A percentile compares a stretch with the other conserved stretches of the same genome.
phyloP scores from a whole-genome alignment of 2,888 invertebrate species.

The Raillietiella orientalis region DNA sequence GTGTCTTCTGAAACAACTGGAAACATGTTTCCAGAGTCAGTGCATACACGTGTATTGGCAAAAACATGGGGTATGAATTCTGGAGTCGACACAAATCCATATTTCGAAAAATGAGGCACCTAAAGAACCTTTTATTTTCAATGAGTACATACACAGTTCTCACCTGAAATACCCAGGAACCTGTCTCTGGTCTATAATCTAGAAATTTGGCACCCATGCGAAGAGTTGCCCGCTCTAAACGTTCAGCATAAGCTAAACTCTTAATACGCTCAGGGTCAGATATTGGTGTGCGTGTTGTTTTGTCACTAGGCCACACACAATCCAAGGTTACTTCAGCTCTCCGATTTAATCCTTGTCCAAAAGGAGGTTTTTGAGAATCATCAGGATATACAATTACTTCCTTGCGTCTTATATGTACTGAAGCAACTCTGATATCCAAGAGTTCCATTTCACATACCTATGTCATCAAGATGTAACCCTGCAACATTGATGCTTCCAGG shows the following conservation, averaged over 20 bases:
- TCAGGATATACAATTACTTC: constrained; percentile 79
- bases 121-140: constrained; percentile 10
- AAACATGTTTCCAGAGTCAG: too few species aligned
- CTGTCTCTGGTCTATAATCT: constrained; percentile 77
- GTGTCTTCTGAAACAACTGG: too few species aligned
- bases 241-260: constrained; percentile 52
- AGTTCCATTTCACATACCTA: too few species aligned
- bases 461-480: constrained; percentile 50
- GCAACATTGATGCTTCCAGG: constrained; percentile 51
- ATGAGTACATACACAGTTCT: constrained; percentile 6
- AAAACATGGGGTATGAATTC: too few species aligned
- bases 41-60: too few species aligned
- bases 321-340: constrained; percentile 63
- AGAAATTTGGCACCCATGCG: constrained; percentile 68
- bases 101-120: constrained; percentile 83
- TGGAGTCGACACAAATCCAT: constrained; percentile 32
- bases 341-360: constrained; percentile 60
- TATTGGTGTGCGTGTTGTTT: constrained; percentile 39
- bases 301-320: constrained; percentile 73
- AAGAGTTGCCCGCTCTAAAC: constrained; percentile 44
- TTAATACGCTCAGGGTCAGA: constrained; percentile 37
- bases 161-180: constrained; percentile 86
- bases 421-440: constrained; percentile 8
- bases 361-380: constrained; percentile 56
- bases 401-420: constrained; percentile 69